Evolutionary conservation across 1,140 invertebrate genomes (phyloP).

Genomic region (Stenopsyche tienmushanensis): DNA sequence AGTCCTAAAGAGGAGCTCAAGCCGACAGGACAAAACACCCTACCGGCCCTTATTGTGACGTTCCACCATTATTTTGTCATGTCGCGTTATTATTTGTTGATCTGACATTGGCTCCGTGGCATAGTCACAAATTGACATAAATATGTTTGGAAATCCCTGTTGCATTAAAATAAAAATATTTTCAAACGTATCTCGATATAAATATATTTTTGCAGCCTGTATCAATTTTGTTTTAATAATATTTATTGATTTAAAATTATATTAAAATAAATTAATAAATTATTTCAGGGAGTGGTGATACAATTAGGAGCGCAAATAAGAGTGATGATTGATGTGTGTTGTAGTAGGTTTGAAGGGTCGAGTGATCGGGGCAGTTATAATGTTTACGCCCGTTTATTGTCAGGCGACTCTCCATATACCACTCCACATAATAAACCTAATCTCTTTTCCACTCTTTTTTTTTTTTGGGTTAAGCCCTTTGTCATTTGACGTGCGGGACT

Average conservation of each 20-base stretch:
- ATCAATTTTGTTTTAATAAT: no score
- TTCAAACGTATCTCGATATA: no score
- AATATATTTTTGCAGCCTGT: no score
- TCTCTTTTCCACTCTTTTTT: constrained; percentile 29
- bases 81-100: constrained; percentile 37
- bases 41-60: constrained; percentile 31
- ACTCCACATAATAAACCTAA: constrained; percentile 38
- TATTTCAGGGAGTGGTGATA: no score
- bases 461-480: constrained; percentile 34
- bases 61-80: constrained; percentile 35
- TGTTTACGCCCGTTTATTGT: constrained; percentile 29
- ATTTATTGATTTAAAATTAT: no score
- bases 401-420: constrained; percentile 5
- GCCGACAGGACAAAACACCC: not conserved
- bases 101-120: constrained; percentile 13
- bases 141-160: no score
- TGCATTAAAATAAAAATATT: no score
- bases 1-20: no score
- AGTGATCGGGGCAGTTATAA: constrained; percentile 26
- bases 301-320: no score
- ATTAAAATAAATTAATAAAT: no score
- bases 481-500: constrained; percentile 27
- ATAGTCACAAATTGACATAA: no score
- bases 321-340: constrained; percentile 16
- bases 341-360: not conserved